phyloP scores from a whole-genome alignment of 1,140 invertebrate species.

The Ceratina calcarata region DNA sequence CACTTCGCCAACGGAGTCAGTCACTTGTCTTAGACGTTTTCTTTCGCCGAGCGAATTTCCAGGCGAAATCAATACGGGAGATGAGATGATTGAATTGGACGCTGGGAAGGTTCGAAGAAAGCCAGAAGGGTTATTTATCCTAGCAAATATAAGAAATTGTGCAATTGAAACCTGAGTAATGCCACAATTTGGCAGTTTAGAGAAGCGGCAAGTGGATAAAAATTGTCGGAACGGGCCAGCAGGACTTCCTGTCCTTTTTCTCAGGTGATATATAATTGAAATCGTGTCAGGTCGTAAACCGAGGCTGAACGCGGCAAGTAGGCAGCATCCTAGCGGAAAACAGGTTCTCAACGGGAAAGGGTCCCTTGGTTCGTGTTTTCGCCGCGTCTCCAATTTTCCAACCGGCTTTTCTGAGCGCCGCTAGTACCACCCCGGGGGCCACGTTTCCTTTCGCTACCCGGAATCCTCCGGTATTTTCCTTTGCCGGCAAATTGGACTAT shows the following conservation, averaged over 20 bases:
- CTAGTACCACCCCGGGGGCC: constrained; percentile 27
- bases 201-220: background rate
- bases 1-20: background rate
- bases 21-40: constrained; percentile 49
- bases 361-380: constrained; percentile 60
- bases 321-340: constrained; percentile 31
- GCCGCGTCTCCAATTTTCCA: constrained; percentile 71
- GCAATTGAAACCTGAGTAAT: background rate
- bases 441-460: constrained; percentile 61
- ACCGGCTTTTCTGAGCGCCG: constrained; percentile 45
- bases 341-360: background rate
- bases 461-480: constrained; percentile 72
- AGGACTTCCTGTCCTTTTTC: background rate
- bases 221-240: too few species aligned
- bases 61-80: constrained; percentile 69
- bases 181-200: background rate
- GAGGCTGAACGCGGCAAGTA: constrained; percentile 15
- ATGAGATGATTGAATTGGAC: constrained; percentile 70
- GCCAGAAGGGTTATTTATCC: background rate
- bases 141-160: background rate
- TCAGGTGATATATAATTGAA: constrained; percentile 28
- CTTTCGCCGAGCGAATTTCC: constrained; percentile 58
- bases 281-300: constrained; percentile 23
- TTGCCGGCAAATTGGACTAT: constrained; percentile 76
- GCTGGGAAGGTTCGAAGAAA: constrained; percentile 10